Base-by-base conservation (phyloP, 2,797 vertebrate species). In the Centroberyx gerrardi region DNA sequence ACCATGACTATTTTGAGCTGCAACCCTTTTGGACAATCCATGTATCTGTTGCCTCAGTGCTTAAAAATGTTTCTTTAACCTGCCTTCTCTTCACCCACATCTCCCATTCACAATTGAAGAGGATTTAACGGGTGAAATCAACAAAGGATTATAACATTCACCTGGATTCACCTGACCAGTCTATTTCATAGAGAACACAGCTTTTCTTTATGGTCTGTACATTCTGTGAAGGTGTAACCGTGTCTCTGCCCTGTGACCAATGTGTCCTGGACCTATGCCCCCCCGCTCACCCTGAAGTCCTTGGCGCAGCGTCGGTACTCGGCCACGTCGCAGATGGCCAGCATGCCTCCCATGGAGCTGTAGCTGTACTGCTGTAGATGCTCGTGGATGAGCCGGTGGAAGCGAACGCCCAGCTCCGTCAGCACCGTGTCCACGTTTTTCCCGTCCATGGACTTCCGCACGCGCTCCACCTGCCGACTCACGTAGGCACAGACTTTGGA, bases 271-370 rank as follows among this genome's bases (percentile, higher is more conserved):
- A 86, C 74, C 85, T 71, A 14, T 64, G 70, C 68, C 80, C 77
- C 65, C 56, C 31, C 55, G 9, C 95, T 93, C 91, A 99, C 98
- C 96, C 95, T 97, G 92, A 99, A 99, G 89, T 98, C 97, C 95
- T 99, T 99, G 96, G 98, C 98, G 88, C 96, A 96, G 87, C 97
- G 97, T 82, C 98, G 96, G 82, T 99, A 99, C 84, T 99, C 98
- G 61, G 98, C 98, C 86, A 99, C 98, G 0, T 99, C 98, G 87
- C 98, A 99, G 91, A 99, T 99, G 87, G 98, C 98, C 85, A 99
- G 94, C 98, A 99, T 99, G 93, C 98, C 98, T 78, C 98, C 98
- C 97, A 99, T 99, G 64, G 97, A 99, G 90, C 97, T 98, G 94
- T 99, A 99, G 81, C 96, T 97, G 94, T 97, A 99, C 87, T 99